phyloP scores from a whole-genome alignment of 1,140 invertebrate genomes.

The Mya arenaria region DNA sequence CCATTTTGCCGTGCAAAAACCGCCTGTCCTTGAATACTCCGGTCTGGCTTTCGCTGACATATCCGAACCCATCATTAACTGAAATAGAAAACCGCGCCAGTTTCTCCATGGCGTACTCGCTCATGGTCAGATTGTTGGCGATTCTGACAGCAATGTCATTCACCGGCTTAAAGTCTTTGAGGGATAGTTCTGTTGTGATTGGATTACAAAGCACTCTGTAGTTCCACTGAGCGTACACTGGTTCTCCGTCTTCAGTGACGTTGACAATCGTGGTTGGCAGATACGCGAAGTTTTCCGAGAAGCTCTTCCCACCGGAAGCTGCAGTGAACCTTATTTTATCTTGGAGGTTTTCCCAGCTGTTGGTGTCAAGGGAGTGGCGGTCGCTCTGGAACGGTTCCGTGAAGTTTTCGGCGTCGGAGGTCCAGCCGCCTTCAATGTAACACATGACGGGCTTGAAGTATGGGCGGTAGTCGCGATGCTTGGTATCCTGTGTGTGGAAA shows the following conservation, averaged over 20 bases:
- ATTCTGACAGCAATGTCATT: constrained; percentile 68
- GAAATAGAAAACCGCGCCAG: constrained; percentile 59
- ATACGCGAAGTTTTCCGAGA: constrained; percentile 67
- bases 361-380: constrained; percentile 61
- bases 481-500: constrained; percentile 55
- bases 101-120: constrained; percentile 34
- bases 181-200: constrained; percentile 55
- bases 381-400: constrained; percentile 65
- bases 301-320: constrained; percentile 66
- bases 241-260: constrained; percentile 53
- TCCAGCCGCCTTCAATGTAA: constrained; percentile 69
- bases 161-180: constrained; percentile 58
- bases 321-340: constrained; percentile 55
- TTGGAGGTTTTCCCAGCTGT: constrained; percentile 56
- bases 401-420: constrained; percentile 34
- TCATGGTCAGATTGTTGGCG: constrained; percentile 35
- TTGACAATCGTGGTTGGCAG: constrained; percentile 62
- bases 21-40: constrained; percentile 37
- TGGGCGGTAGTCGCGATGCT: constrained; percentile 33
- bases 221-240: constrained; percentile 72
- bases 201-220: constrained; percentile 76
- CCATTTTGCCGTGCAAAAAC: constrained; percentile 57
- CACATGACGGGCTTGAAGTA: constrained; percentile 64
- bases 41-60: constrained; percentile 25
- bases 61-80: constrained; percentile 4